phyloP scores from a whole-genome alignment of 2,888 invertebrate species.

The Papilio gigon region DNA sequence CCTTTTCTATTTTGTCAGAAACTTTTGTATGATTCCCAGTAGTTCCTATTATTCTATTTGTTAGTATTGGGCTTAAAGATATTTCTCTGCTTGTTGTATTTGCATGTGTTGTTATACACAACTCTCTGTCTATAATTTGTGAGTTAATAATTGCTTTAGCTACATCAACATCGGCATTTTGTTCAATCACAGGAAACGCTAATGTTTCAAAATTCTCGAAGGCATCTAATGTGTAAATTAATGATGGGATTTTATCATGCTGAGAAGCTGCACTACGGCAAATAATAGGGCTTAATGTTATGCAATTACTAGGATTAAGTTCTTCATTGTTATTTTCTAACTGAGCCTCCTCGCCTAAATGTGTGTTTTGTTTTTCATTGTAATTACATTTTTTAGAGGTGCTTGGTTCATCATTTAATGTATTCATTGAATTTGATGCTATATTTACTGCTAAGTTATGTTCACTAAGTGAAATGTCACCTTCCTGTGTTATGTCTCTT shows the following conservation, averaged over 20 bases:
- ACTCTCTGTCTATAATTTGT: slow-evolving; percentile 60
- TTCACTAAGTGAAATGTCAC: slow-evolving; percentile 56
- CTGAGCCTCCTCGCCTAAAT: not conserved
- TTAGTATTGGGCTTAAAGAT: slow-evolving; percentile 23
- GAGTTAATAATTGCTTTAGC: slow-evolving; percentile 65
- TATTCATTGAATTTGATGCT: not conserved
- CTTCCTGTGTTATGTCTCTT: slow-evolving; percentile 63
- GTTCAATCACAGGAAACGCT: slow-evolving; percentile 59
- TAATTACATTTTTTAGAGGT: not conserved
- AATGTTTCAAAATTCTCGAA: slow-evolving; percentile 72
- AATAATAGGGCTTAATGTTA: slow-evolving; percentile 59
- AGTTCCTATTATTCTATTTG: slow-evolving; percentile 7
- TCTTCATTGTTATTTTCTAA: not conserved
- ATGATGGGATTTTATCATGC: slow-evolving; percentile 47
- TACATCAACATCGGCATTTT: slow-evolving; percentile 52
- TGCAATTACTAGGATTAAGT: not conserved
- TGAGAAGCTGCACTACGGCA: slow-evolving; percentile 46
- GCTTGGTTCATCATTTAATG: not conserved
- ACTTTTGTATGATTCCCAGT: not conserved
- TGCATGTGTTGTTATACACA: slow-evolving; percentile 42
- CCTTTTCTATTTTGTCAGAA: slow-evolving; percentile 28
- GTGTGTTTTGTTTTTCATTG: not conserved
- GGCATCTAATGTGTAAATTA: slow-evolving; percentile 59
- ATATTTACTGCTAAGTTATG: slow-evolving; percentile 7
- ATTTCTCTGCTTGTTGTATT: not conserved